These are phyloP conservation scores for Chrysochloris asiatica DNA, from an alignment of 2,113 vertebrate genomes.

Conservation along the genomic window DNA sequence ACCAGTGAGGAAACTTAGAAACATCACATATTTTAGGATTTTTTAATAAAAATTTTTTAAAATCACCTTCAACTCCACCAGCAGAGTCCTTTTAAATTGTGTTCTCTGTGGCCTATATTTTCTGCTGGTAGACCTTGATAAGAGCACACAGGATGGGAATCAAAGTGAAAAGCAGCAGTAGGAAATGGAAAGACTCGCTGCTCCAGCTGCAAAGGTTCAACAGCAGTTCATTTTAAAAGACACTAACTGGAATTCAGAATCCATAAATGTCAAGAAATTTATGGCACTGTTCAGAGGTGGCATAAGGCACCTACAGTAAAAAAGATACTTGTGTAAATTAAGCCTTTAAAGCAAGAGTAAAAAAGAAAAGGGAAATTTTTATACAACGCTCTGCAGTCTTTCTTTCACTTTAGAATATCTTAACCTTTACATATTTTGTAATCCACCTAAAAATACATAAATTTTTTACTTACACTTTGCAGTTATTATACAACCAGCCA, in stretches of 20 bases:
- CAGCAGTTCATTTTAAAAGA: constrained; percentile 69
- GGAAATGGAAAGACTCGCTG: constrained; percentile 61
- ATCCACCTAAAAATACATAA: constrained; percentile 45
- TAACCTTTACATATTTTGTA: neutral
- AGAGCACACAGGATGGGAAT: neutral
- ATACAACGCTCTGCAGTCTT: neutral
- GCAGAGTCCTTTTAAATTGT: constrained; percentile 41
- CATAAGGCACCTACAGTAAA: neutral
- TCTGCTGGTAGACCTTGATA: constrained; percentile 53
- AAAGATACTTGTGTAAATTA: neutral
- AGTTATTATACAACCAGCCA: constrained; percentile 93
- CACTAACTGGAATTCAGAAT: constrained; percentile 67
- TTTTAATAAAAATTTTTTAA: constrained; percentile 62
- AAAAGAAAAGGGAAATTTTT: neutral
- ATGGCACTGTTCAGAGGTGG: constrained; percentile 55
- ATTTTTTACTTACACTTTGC: constrained; percentile 92
- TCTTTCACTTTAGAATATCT: constrained; percentile 46
- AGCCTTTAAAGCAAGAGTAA: constrained; percentile 61
- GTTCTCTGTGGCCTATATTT: constrained; percentile 33
- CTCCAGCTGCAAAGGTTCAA: constrained; percentile 60
- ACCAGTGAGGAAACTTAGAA: constrained; percentile 13
- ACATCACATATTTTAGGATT: constrained; percentile 53
- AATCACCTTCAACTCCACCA: constrained; percentile 46
- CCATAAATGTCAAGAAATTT: constrained; percentile 54
- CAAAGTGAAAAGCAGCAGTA: constrained; percentile 51